Evolutionary conservation across 2,888 invertebrate species (phyloP).

Genomic region (Tigriopus californicus): DNA sequence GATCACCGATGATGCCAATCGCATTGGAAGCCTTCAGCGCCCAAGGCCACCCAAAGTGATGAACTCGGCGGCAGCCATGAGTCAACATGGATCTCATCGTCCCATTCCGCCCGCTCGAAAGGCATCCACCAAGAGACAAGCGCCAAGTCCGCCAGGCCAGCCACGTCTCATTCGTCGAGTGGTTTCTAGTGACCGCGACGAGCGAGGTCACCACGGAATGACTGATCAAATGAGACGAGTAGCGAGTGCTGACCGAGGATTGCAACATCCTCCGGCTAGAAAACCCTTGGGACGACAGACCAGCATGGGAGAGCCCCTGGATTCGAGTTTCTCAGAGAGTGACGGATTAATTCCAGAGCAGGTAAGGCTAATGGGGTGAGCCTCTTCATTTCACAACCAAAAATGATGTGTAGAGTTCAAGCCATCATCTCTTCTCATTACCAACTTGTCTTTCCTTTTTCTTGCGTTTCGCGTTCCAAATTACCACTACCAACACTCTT

Average conservation of each 20-base stretch:
- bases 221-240: slow-evolving; percentile 1
- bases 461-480: too few species aligned
- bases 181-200: not conserved
- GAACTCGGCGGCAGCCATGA: too few species aligned
- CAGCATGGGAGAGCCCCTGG: not conserved
- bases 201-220: not conserved
- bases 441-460: too few species aligned
- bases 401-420: too few species aligned
- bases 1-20: slow-evolving; percentile 1
- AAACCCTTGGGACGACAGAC: not conserved
- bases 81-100: not conserved
- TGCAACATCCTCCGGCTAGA: not conserved
- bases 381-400: too few species aligned
- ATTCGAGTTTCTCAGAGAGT: slow-evolving; percentile 10
- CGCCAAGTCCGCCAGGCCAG: not conserved
- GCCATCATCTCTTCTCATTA: too few species aligned
- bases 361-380: not conserved
- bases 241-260: not conserved
- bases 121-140: not conserved
- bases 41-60: not conserved
- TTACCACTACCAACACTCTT: too few species aligned
- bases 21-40: not conserved
- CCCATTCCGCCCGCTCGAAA: not conserved
- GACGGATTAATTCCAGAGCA: not conserved
- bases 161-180: too few species aligned